phyloP scores from a whole-genome alignment of 2,113 vertebrate genomes.

The Cottus gobio region DNA sequence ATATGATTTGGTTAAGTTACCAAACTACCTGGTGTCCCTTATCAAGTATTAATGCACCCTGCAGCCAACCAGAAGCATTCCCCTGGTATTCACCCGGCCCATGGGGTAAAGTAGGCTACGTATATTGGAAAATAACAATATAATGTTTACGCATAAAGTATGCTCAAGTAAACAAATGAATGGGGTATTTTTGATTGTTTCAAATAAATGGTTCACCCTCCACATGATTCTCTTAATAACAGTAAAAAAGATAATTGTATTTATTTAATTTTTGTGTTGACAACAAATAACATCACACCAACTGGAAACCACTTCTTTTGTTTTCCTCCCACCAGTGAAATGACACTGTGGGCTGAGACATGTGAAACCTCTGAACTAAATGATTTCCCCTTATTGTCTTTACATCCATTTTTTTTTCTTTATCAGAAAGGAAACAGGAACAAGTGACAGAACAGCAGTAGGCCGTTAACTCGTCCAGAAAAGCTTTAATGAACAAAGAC shows the following conservation, averaged over 20 bases:
- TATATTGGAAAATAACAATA: too few species aligned
- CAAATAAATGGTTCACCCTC: not conserved
- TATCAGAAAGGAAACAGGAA: conserved; percentile 22
- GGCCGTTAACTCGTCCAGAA: not conserved
- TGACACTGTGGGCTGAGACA: not conserved
- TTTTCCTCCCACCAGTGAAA: not conserved
- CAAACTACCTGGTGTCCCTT: too few species aligned
- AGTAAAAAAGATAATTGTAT: too few species aligned
- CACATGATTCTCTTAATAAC: not conserved
- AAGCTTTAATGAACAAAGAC: not conserved
- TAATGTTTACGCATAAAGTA: too few species aligned
- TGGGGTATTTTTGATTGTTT: not conserved
- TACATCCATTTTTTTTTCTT: conserved; percentile 1
- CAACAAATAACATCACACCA: too few species aligned
- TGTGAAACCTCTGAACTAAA: not conserved
- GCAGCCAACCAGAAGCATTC: too few species aligned
- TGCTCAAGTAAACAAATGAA: too few species aligned
- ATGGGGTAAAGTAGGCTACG: too few species aligned
- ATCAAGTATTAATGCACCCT: too few species aligned
- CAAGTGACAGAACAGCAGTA: not conserved
- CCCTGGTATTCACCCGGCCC: too few species aligned
- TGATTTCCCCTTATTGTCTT: conserved; percentile 1
- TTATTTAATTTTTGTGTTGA: too few species aligned
- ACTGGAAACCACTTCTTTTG: not conserved
- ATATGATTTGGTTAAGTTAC: not conserved